A percentile compares a stretch with the other conserved stretches of the same genome.
phyloP scores from a whole-genome alignment of 2,888 invertebrate species.

The Xanthia icteritia region DNA sequence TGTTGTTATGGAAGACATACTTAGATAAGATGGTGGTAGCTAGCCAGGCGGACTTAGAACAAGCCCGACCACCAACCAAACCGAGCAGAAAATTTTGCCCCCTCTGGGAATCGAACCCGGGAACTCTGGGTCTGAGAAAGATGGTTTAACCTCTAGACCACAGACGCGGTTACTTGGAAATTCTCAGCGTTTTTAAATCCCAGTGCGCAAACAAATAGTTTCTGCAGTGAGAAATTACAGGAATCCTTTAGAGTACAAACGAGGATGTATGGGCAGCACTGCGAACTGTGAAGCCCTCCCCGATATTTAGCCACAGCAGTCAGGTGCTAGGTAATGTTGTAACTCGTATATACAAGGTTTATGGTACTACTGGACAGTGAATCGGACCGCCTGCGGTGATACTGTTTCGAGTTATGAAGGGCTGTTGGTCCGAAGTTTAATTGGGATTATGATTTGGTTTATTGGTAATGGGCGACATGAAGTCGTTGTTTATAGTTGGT shows the following conservation, averaged over 20 bases:
- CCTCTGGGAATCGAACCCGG: too few species aligned
- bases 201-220: constrained; percentile 62
- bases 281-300: constrained; percentile 53
- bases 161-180: not conserved
- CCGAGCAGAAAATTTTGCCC: too few species aligned
- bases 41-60: too few species aligned
- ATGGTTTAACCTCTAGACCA: too few species aligned
- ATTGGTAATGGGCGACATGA: constrained; percentile 22
- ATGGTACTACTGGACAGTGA: constrained; percentile 42
- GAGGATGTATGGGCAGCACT: constrained; percentile 67
- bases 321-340: constrained; percentile 49
- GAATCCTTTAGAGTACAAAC: constrained; percentile 71
- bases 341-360: constrained; percentile 61
- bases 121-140: too few species aligned
- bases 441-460: constrained; percentile 37
- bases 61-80: too few species aligned
- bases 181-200: constrained; percentile 5
- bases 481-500: constrained; percentile 19
- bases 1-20: too few species aligned
- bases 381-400: constrained; percentile 48
- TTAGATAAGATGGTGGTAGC: too few species aligned
- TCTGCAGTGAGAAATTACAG: constrained; percentile 69
- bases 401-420: constrained; percentile 50
- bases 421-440: constrained; percentile 46
- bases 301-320: constrained; percentile 57